Conservation (phyloP, 1,140 invertebrate species). For the Aporrectodea caliginosa region DNA sequence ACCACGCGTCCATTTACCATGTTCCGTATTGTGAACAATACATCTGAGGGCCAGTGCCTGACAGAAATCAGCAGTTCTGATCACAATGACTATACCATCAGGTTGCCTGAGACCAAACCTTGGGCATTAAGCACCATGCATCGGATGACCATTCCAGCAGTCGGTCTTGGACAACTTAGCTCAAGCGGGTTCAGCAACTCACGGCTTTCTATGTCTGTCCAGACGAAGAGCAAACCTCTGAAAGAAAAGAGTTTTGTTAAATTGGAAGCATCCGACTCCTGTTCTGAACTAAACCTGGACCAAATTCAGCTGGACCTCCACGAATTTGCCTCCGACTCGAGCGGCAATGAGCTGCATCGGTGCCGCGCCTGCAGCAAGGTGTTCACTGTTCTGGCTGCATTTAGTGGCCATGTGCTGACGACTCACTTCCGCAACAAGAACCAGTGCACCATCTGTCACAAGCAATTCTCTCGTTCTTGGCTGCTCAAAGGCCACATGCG, state of each 20-base stretch:
- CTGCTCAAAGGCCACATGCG: constrained; percentile 90
- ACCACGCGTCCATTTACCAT: neutral
- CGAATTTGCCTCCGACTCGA: constrained; percentile 10
- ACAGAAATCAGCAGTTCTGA: neutral
- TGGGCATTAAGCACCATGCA: neutral
- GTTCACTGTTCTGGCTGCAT: constrained; percentile 24
- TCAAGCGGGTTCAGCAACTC: neutral
- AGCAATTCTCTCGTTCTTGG: constrained; percentile 93
- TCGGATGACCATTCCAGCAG: neutral
- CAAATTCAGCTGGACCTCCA: neutral
- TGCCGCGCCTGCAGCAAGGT: constrained; percentile 22
- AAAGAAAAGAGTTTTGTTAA: neutral
- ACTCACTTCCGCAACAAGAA: constrained; percentile 24
- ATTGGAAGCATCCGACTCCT: neutral
- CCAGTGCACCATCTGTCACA: constrained; percentile 80
- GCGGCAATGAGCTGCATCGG: constrained; percentile 19
- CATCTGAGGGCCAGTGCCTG: neutral
- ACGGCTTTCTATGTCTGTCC: neutral
- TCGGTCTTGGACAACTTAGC: neutral
- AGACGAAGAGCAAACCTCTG: neutral
- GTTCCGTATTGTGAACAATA: neutral
- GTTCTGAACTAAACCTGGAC: neutral
- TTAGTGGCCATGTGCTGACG: constrained; percentile 18
- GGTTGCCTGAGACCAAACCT: neutral
- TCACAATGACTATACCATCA: neutral